Conservation (phyloP, 64 coral and sea anemone genomes). For the Astreopora myriophthalma region DNA sequence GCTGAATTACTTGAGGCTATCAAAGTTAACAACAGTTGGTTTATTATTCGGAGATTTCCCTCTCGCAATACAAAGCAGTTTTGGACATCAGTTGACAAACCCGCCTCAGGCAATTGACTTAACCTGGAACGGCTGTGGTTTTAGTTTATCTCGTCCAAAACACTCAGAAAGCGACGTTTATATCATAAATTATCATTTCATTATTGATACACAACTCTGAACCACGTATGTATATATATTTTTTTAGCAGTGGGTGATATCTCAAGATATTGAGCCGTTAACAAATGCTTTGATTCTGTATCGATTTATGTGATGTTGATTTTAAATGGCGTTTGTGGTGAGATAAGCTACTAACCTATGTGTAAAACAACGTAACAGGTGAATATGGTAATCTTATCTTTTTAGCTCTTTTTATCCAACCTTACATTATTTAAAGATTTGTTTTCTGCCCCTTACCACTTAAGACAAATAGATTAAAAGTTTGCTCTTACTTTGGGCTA, state of each 20-base stretch:
- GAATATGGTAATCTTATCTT: background rate
- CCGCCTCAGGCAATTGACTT: background rate
- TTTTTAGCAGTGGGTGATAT: no score
- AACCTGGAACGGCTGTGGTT: background rate
- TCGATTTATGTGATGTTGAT: background rate
- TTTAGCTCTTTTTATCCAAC: background rate
- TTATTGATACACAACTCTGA: background rate
- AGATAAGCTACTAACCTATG: background rate
- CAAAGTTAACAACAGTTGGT: no score
- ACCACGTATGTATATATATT: background rate
- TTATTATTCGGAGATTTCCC: no score
- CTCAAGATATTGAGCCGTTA: background rate
- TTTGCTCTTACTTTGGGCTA: background rate
- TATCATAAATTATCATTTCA: background rate
- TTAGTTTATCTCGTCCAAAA: background rate
- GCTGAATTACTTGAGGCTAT: background rate
- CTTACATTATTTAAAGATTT: background rate
- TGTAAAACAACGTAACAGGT: background rate
- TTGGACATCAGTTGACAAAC: no score
- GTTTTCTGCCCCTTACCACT: background rate
- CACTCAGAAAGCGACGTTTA: background rate
- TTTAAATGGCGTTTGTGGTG: background rate
- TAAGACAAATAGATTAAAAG: background rate
- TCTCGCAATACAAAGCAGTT: background rate
- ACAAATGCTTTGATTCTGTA: background rate